phyloP scores from a whole-genome alignment of 1,140 invertebrate genomes.

The Heliothis subflexa region DNA sequence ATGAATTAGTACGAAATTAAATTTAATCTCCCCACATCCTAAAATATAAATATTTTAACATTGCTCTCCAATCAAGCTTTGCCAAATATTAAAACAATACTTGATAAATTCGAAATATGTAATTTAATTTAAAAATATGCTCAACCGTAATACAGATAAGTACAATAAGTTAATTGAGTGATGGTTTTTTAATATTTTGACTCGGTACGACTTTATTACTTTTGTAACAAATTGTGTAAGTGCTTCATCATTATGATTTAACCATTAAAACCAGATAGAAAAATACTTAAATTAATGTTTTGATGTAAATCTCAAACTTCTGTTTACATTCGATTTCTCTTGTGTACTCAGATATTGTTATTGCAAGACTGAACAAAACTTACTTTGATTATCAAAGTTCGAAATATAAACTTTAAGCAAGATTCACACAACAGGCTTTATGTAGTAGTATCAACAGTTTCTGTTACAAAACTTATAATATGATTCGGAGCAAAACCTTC shows the following conservation, averaged over 20 bases:
- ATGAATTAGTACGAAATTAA: too few species aligned
- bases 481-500: conserved; percentile 60
- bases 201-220: conserved; percentile 13
- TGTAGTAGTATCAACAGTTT: conserved; percentile 26
- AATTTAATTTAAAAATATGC: background rate
- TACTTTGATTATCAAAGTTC: conserved; percentile 36
- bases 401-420: conserved; percentile 25
- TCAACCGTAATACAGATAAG: background rate
- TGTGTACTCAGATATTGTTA: conserved; percentile 34
- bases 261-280: conserved; percentile 1
- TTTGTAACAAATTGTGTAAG: background rate
- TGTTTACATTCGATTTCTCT: conserved; percentile 23
- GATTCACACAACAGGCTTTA: conserved; percentile 21
- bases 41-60: too few species aligned
- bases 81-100: too few species aligned
- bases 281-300: background rate
- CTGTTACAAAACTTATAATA: conserved; percentile 44
- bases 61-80: too few species aligned
- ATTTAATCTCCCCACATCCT: too few species aligned
- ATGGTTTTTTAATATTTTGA: conserved; percentile 25
- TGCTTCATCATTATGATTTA: conserved; percentile 27
- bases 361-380: conserved; percentile 27
- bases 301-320: conserved; percentile 14
- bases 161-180: conserved; percentile 25
- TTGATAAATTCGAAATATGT: background rate